These are phyloP conservation scores for Halictus quadricinctus DNA, from an alignment of 2,888 invertebrate genomes.

Conservation along the genomic window DNA sequence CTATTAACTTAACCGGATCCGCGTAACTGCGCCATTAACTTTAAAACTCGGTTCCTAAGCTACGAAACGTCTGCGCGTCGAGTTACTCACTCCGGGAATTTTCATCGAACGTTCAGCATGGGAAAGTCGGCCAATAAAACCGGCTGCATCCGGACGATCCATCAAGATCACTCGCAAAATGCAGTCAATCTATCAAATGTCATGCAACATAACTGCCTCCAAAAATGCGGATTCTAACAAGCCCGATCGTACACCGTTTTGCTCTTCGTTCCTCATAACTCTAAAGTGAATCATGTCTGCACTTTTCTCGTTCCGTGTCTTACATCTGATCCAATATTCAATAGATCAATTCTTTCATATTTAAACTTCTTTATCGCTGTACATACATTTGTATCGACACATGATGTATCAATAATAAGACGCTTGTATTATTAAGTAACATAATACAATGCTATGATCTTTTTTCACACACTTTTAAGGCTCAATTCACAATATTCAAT, in stretches of 20 bases:
- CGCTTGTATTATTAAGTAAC: too few species aligned
- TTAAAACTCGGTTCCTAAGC: slow-evolving; percentile 27
- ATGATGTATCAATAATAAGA: not conserved
- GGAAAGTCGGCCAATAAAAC: slow-evolving; percentile 32
- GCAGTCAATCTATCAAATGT: slow-evolving; percentile 53
- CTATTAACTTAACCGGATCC: slow-evolving; percentile 37
- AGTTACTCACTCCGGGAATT: slow-evolving; percentile 23
- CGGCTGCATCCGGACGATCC: slow-evolving; percentile 25
- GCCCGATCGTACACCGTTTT: slow-evolving; percentile 18
- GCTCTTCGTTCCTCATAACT: slow-evolving; percentile 20
- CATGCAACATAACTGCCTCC: slow-evolving; percentile 29
- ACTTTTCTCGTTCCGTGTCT: not conserved
- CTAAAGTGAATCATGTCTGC: slow-evolving; percentile 3
- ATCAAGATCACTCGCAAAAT: slow-evolving; percentile 53
- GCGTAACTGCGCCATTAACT: slow-evolving; percentile 29
- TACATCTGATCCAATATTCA: not conserved
- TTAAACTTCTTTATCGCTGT: not conserved
- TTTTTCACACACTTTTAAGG: too few species aligned
- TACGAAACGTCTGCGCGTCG: slow-evolving; percentile 20
- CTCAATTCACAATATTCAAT: too few species aligned
- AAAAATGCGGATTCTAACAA: slow-evolving; percentile 35
- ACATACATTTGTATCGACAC: not conserved
- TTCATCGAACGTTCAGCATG: slow-evolving; percentile 4
- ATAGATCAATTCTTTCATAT: not conserved
- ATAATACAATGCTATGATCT: too few species aligned